Base-by-base conservation (phyloP, 2,888 invertebrate genomes). In the Invenusta paracnida region DNA sequence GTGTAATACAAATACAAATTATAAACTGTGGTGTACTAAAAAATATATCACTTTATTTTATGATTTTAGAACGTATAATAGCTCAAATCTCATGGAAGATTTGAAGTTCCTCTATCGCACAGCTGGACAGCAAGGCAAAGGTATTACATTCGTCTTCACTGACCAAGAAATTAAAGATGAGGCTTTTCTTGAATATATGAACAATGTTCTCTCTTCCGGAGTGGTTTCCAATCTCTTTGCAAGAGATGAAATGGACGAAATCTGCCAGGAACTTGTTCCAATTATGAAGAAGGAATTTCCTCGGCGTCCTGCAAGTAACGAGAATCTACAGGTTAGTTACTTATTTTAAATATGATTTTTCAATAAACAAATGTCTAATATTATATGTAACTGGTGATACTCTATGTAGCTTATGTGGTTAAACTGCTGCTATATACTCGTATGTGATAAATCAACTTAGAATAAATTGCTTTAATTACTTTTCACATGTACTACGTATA, bases 141-240 rank as follows among this genome's bases (percentile, higher is more conserved):
- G 97, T n/a, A 96, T 97, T 11, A 96, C 97, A 0, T 98, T 98
- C 91, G 95, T 98, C 88, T 98, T 98, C 91, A 96, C 97, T 0
- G 98, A 98, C 91, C 93, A 97, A 89, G 97, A 98, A 90, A 96
- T 98, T 87, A 98, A 98, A 92, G 98, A 98, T 91, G 98, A 98
- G 92, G 95, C 95, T n/a, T 98, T 98, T 91, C 93, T 98, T 73
- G 98, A 98, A 92, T 98, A 98, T 91, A 92, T 98, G 29, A 98
- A 98, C 91, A 98, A 98, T 90, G 96, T 98, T 87, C 92, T 98
- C 28, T 96, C 96, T 11, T 96, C 96, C 25, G 93, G 93, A 29
- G 87, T 87, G n/a, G 81, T 87, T 5, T 85, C 96, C 0, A 97
- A 97, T 92, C 92, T 97, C 85, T 97, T 97, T 91, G 96, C 95